These are phyloP conservation scores for Apaloderma vittatum DNA, from an alignment of 2,113 vertebrate genomes.

Conservation along the genomic window DNA sequence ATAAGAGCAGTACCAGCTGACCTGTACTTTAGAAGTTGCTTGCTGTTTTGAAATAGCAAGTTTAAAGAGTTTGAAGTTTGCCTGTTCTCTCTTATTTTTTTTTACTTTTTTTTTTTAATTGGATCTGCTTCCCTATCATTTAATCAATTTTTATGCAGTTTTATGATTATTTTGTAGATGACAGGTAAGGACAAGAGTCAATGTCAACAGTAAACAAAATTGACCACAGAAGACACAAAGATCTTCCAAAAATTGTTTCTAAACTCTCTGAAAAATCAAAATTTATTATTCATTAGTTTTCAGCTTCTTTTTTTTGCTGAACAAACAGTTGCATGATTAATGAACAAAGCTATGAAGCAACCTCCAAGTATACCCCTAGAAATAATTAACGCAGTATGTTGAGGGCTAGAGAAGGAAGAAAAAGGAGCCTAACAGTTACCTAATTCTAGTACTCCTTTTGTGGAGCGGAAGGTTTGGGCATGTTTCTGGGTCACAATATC, in stretches of 20 bases:
- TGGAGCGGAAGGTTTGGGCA: neutral
- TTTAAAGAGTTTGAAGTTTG: neutral
- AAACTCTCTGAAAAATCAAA: neutral
- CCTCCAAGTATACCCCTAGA: neutral
- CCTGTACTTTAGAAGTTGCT: neutral
- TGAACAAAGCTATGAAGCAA: neutral
- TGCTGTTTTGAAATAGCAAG: neutral
- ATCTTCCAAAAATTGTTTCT: neutral
- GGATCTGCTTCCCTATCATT: neutral
- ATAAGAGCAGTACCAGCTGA: slow-evolving; percentile 12
- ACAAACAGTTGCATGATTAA: neutral
- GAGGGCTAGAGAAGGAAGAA: neutral
- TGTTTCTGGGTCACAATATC: neutral
- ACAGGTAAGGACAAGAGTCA: neutral
- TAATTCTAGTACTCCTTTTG: neutral
- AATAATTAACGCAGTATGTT: neutral
- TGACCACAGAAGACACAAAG: neutral
- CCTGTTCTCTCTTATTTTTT: neutral
- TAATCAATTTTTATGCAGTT: neutral
- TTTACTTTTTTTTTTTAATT: neutral
- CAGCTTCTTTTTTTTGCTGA: neutral
- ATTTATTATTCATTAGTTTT: neutral
- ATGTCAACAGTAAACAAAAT: neutral
- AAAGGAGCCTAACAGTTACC: neutral
- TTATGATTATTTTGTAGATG: neutral